Conservation (phyloP, 2,888 invertebrate species). For the Rotaria macrura region DNA sequence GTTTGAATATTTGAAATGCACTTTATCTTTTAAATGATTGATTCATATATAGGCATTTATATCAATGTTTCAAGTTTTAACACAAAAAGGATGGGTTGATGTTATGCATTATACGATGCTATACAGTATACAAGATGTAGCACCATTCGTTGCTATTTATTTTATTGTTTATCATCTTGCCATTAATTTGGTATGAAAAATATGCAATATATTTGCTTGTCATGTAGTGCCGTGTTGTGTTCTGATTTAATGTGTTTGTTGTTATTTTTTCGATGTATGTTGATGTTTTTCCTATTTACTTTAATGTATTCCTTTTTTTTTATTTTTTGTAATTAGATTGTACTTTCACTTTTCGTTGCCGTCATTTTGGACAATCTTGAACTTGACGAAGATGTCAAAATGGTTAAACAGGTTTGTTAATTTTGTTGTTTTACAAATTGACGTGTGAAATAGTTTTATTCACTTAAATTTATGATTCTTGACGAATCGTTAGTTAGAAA, state of each 20-base stretch:
- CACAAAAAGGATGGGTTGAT: conserved; percentile 99
- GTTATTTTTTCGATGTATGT: background rate
- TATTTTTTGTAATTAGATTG: conserved; percentile 61
- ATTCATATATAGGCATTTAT: conserved; percentile 68
- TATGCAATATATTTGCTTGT: background rate
- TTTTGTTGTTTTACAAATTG: background rate
- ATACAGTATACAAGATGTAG: conserved; percentile 52
- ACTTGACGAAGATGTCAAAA: conserved; percentile 96
- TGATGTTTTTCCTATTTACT: background rate
- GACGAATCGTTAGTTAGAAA: too few relatives aligned
- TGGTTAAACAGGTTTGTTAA: conserved; percentile 68
- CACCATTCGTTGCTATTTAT: conserved; percentile 88
- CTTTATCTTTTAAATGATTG: too few relatives aligned
- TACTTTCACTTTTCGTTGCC: conserved; percentile 96
- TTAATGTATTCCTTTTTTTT: too few relatives aligned
- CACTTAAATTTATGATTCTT: too few relatives aligned
- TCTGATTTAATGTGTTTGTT: background rate
- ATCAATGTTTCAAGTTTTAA: conserved; percentile 99
- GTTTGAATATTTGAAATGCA: too few relatives aligned
- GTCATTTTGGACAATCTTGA: conserved; percentile 98
- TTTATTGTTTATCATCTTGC: conserved; percentile 96
- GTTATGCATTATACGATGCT: conserved; percentile 97
- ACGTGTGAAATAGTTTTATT: too few relatives aligned
- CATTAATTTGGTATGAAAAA: conserved; percentile 72
- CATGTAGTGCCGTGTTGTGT: background rate